phyloP scores from a whole-genome alignment of 2,113 vertebrate genomes.

The Gracilinanus agilis region DNA sequence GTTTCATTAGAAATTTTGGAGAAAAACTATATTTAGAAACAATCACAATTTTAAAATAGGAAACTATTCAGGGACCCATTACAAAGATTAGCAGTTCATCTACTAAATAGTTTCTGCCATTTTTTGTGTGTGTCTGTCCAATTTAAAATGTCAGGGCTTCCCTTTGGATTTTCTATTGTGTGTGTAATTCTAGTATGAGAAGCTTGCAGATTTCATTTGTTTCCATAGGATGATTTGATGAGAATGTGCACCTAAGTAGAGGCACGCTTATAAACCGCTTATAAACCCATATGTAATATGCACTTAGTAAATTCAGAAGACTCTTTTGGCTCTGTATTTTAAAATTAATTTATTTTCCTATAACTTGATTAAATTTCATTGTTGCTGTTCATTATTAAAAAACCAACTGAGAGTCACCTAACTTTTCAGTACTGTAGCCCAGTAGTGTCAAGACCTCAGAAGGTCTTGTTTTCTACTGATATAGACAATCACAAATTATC shows the following conservation, averaged over 20 bases:
- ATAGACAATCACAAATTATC: background rate
- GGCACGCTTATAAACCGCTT: background rate
- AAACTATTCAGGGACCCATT: conserved; percentile 25
- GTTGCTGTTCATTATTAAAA: conserved; percentile 53
- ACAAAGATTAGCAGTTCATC: conserved; percentile 51
- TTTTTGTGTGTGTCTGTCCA: conserved; percentile 55
- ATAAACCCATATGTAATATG: conserved; percentile 31
- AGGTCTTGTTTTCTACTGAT: background rate
- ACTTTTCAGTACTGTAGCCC: background rate
- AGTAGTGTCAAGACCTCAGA: too few species aligned
- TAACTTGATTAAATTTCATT: conserved; percentile 24
- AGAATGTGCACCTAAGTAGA: conserved; percentile 44
- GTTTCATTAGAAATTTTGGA: conserved; percentile 27
- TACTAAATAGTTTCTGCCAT: conserved; percentile 34
- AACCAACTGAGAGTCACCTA: background rate
- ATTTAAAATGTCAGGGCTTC: conserved; percentile 40
- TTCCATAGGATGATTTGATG: conserved; percentile 44
- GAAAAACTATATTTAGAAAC: conserved; percentile 2
- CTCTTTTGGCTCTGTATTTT: conserved; percentile 26
- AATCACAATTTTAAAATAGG: conserved; percentile 48
- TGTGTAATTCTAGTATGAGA: conserved; percentile 1
- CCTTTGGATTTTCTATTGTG: background rate
- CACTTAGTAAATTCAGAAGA: conserved; percentile 40
- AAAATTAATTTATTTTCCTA: conserved; percentile 8
- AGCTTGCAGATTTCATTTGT: conserved; percentile 34